Evolutionary conservation across 2,113 vertebrate species (phyloP), one percentile per base, ranked within the genome.

Genomic region (Ceuthmochares aereus): DNA sequence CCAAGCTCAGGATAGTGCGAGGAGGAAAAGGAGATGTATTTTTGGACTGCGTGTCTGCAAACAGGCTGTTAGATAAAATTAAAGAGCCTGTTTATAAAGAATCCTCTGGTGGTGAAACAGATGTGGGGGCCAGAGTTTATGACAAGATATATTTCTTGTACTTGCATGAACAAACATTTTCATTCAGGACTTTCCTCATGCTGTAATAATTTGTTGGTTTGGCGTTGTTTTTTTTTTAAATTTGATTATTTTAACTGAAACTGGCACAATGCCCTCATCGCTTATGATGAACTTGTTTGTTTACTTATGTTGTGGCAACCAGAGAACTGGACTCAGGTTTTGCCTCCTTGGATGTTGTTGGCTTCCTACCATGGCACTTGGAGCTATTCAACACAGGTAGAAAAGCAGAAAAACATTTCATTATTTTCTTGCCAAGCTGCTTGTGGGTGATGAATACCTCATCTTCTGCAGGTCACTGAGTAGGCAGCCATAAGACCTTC

Each of bases 1-100:
- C 93, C 97, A 96, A 96, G 85, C 76, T 87, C 79, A 90, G 91
- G 93, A 80, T 95, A 92, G 94, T 11, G 74, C 7, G 27, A 89
- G 77, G 82, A 96, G 94, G 93, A 95, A 95, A 94, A 92, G 95
- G 92, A 90, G 95, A 96, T 90, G 75, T 94, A 96, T 95, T 96
- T 97, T 95, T 93, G 90, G 93, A 93, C 85, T 70, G 84, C 63
- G 32, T 95, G 88, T 94, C 93, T 96, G 93, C 13, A 34, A 95
- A 90, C 93, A 89, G 97, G 95, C 92, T 95, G 93, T 93, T 94
- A 92, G 92, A 96, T 94, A 94, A 92, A 96, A 97, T 96, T 94
- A 92, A 96, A 97, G 90, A 81, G 86, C 62, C 89, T 97, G 82
- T 96, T 97, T 93, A 89, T 91, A 96, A 96, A 95, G 93, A 92